A percentile compares a stretch with the other conserved stretches of the same genome.
Evolutionary conservation across 2,113 vertebrate species (phyloP).

Genomic region (Stigmatopora nigra): DNA sequence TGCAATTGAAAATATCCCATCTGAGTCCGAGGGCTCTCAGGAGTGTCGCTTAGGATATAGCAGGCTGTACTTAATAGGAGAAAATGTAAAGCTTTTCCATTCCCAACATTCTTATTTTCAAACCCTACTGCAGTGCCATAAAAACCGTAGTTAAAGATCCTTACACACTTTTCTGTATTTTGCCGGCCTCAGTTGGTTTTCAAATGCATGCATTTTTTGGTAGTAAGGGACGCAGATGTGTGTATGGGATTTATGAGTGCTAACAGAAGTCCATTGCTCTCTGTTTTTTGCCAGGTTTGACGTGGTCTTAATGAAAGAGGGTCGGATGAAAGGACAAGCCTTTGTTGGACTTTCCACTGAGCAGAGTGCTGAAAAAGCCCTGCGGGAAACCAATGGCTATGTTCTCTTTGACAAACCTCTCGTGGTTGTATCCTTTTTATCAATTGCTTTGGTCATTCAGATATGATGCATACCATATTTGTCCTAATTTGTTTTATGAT

Average conservation of each 20-base stretch:
- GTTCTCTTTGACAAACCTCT: slow-evolving; percentile 89
- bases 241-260: slow-evolving; percentile 1
- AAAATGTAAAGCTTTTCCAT: slow-evolving; percentile 8
- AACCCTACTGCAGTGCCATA: neutral
- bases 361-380: slow-evolving; percentile 84
- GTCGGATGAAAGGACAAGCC: slow-evolving; percentile 97
- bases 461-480: too few species aligned
- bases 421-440: slow-evolving; percentile 93
- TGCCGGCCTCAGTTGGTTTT: neutral
- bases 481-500: too few species aligned
- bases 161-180: neutral
- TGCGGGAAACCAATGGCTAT: slow-evolving; percentile 91
- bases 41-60: neutral
- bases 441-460: neutral
- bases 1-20: slow-evolving; percentile 1
- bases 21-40: neutral
- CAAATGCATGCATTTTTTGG: neutral
- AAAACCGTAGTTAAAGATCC: neutral
- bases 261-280: slow-evolving; percentile 24
- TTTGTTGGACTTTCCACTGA: slow-evolving; percentile 92
- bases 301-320: slow-evolving; percentile 95
- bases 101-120: slow-evolving; percentile 5
- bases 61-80: neutral
- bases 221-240: neutral
- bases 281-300: slow-evolving; percentile 80